Evolutionary conservation across 2,113 vertebrate species (phyloP), one percentile per base, ranked within the genome.

Genomic region (Rana temporaria): DNA sequence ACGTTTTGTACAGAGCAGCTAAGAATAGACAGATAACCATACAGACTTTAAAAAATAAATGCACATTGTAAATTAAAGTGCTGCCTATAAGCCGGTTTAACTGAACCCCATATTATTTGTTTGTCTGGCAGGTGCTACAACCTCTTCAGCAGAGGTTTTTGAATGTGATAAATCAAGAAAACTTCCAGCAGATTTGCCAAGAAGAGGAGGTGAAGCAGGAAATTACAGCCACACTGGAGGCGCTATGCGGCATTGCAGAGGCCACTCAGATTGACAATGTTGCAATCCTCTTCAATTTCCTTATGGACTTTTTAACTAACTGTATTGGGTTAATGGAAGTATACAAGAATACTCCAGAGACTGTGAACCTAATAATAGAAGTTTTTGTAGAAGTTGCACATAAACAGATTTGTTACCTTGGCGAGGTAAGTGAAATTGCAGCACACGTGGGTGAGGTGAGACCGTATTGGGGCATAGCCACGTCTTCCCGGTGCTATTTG

Each of bases 341-440:
- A 64, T 99, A 99, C 90, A 96, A 96, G 90, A 99, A 97, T 90
- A 98, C 97, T 2, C 98, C 98, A 4, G 98, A 99, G 90, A 99
- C 97, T 20, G 95, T 99, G 88, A 99, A 99, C 91, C 96, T 99
- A 88, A 99, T 99, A 82, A 99, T 99, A 63, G 98, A 99, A 92
- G 97, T 99, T 79, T 99, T 99, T 90, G 98, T 99, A 87, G 98
- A 99, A 93, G 98, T 99, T 90, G 98, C 98, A 87, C 98, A 99
- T 92, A 99, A 99, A 86, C 98, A 99, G 89, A 99, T 99, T 90
- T 99, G 98, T 85, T 99, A 99, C 90, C 95, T 99, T 86, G 97
- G 97, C 91, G 98, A 99, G 95, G 98, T 99, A 87, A 94, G 91
- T 76, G 68, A 4, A 20, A n/a, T 14, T 11, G 9, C 0, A 48